Conservation (phyloP, 2,797 vertebrate species). For the Thalassophryne amazonica region DNA sequence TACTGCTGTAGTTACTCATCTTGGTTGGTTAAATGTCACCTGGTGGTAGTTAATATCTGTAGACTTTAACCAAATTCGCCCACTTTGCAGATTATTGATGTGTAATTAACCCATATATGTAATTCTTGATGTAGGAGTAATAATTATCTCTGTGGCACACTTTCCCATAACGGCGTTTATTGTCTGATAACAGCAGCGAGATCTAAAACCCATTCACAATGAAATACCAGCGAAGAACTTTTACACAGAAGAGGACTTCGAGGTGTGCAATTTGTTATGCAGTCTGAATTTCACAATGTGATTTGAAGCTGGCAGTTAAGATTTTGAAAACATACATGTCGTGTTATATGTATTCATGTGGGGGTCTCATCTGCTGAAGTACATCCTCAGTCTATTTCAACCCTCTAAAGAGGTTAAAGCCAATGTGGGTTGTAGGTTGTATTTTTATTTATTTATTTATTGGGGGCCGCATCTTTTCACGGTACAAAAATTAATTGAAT, state of each 20-base stretch:
- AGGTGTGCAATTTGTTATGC: no score
- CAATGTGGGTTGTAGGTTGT: no score
- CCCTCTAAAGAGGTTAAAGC: no score
- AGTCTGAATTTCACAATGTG: no score
- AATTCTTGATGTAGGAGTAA: background rate
- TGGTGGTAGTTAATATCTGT: conserved; percentile 10
- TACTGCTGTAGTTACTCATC: conserved; percentile 5
- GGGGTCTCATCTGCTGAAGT: background rate
- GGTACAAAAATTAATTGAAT: no score
- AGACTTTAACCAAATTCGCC: background rate
- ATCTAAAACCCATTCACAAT: background rate
- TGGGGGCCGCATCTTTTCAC: no score
- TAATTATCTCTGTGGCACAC: background rate
- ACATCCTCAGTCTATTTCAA: background rate
- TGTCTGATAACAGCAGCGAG: background rate
- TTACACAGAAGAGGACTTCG: no score
- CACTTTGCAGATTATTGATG: background rate
- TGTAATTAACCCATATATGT: conserved; percentile 31
- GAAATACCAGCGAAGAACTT: no score
- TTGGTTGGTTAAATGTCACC: conserved; percentile 11
- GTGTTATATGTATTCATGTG: background rate
- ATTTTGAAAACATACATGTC: no score
- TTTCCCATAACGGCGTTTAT: background rate
- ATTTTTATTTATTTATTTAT: no score
- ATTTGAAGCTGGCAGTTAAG: no score